Evolutionary conservation across 92 coral and sea anemone genomes (phyloP), one percentile per base, ranked within the genome.

Genomic region (Phenganax stokvisi): DNA sequence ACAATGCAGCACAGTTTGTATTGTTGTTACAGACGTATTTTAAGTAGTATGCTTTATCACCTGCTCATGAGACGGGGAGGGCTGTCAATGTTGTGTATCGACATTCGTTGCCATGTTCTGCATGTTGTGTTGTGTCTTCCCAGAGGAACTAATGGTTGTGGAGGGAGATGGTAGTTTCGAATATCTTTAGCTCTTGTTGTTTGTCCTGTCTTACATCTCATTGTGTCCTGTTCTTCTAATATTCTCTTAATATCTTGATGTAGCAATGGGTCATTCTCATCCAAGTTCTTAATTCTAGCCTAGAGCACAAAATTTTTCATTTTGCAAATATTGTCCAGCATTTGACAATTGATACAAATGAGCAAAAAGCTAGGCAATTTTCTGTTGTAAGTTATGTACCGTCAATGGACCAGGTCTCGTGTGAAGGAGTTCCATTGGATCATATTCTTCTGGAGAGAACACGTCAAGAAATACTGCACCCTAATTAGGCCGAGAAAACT

Each of bases 391-490:
- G 55, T 25, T 6, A 30, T 66, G 82, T 63, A 94, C 98, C 92
- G 90, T 92, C 1, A 94, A 86, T 27, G 98, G 98, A 10, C 90
- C 98, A 44, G 98, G 98, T 74, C 98, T 88, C 84, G 92, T 88
- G 28, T 88, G 89, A 81, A 88, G 92, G 44, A 94, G 72, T 64
- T 85, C 90, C 52, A 94, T 85, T 27, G 98, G 98, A 83, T 94
- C 90, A 73, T 94, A 94, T 56, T 94, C 98, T 81, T 94, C 97
- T 3, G 94, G 92, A 27, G 98, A 94, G 72, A 87, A 92, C 58
- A 94, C 96, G 87, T 94, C 98, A 55, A 94, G 96, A 28, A 94
- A 94, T 2, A 94, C 98, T 16, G 90, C 93, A 76, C 98, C 98
- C 98, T 94, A 67, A 71, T 54, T 13, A 29, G 12, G 4, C 57